A percentile compares a stretch with the other conserved stretches of the same genome.
phyloP scores from a whole-genome alignment of 2,888 invertebrate genomes.

The Zootermopsis nevadensis region DNA sequence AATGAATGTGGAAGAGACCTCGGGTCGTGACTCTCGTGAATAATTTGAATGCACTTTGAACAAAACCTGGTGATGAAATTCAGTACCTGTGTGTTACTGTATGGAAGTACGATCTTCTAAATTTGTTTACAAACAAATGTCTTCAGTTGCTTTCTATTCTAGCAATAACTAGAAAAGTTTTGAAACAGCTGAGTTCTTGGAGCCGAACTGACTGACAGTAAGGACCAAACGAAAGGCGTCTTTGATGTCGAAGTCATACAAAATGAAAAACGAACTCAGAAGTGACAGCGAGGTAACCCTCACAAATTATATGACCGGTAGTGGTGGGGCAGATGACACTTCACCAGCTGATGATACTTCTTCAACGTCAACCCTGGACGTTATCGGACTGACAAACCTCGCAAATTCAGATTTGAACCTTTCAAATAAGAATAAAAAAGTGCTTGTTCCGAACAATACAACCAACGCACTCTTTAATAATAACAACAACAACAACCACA shows the following conservation, averaged over 20 bases:
- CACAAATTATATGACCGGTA: conserved; percentile 27
- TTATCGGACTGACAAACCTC: conserved; percentile 15
- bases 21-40: conserved; percentile 8
- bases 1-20: not conserved
- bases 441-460: not conserved
- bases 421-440: not conserved
- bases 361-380: conserved; percentile 1
- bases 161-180: not conserved
- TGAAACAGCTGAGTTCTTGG: too few species aligned
- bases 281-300: conserved; percentile 33
- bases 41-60: not conserved
- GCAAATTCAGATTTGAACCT: conserved; percentile 13
- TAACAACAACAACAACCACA: conserved; percentile 32
- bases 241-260: not conserved
- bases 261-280: conserved; percentile 35
- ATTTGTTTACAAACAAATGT: not conserved
- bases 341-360: not conserved
- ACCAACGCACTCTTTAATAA: not conserved
- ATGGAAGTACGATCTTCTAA: not conserved
- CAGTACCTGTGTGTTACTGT: not conserved
- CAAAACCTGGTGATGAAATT: not conserved
- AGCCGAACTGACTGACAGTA: too few species aligned
- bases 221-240: not conserved
- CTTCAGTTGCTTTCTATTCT: not conserved
- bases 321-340: not conserved